Percentiles rank a stretch among this genome's conserved stretches.
Conservation (phyloP, 2,797 vertebrate genomes). For the Macropodus opercularis region DNA sequence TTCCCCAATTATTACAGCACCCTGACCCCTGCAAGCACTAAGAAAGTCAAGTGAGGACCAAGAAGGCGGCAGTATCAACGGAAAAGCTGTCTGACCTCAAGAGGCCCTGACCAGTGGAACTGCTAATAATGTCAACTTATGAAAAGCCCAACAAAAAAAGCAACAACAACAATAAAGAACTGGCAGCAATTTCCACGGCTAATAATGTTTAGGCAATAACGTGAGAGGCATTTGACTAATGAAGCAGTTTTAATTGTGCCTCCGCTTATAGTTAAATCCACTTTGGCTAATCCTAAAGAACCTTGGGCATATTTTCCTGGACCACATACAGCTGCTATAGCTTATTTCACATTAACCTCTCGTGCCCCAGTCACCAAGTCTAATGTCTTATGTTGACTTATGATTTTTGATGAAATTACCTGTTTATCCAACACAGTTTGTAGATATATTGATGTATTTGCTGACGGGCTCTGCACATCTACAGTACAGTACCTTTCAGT, state of each 20-base stretch:
- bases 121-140: slow-evolving; percentile 47
- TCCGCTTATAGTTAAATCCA: slow-evolving; percentile 74
- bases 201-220: slow-evolving; percentile 51
- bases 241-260: slow-evolving; percentile 71
- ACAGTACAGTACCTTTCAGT: no score
- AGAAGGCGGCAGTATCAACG: slow-evolving; percentile 24
- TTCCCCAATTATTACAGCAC: slow-evolving; percentile 53
- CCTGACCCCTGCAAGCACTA: slow-evolving; percentile 65
- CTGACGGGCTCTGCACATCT: no score
- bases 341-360: slow-evolving; percentile 41
- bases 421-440: no score
- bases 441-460: no score
- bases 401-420: no score
- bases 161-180: slow-evolving; percentile 25
- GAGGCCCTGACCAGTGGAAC: slow-evolving; percentile 28
- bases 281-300: slow-evolving; percentile 75
- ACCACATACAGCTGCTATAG: slow-evolving; percentile 39
- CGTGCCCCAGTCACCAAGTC: background rate
- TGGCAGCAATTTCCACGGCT: slow-evolving; percentile 30
- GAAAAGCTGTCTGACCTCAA: slow-evolving; percentile 50
- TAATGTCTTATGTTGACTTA: background rate
- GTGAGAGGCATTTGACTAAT: slow-evolving; percentile 66
- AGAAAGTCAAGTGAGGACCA: slow-evolving; percentile 63
- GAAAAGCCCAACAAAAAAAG: no score
- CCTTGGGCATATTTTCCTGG: slow-evolving; percentile 69